Conservation (phyloP, 2,113 vertebrate species). For the Pica pica region DNA sequence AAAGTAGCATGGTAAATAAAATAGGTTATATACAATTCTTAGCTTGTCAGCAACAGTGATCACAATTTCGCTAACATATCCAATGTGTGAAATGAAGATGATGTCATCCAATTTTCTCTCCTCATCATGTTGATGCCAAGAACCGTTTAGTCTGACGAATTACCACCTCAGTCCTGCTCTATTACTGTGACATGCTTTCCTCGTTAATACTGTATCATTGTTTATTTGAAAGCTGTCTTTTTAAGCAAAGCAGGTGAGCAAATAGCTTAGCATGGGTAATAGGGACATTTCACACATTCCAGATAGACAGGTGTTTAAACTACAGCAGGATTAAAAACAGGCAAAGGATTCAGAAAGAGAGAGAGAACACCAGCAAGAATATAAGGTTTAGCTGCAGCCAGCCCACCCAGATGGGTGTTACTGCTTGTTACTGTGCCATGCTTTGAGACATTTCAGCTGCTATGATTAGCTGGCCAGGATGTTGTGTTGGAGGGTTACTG, state of each 20-base stretch:
- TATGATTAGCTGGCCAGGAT: constrained; percentile 17
- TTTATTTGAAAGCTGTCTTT: constrained; percentile 67
- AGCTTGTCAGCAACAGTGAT: background rate
- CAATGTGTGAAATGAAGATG: background rate
- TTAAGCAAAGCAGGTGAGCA: constrained; percentile 73
- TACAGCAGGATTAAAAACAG: constrained; percentile 69
- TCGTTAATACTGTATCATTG: constrained; percentile 4
- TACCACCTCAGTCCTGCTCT: background rate
- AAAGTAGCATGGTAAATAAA: background rate
- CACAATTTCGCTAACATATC: background rate
- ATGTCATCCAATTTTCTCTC: background rate
- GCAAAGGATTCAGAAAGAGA: constrained; percentile 47
- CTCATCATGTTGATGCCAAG: background rate
- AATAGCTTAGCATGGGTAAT: constrained; percentile 57
- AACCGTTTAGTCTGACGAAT: background rate
- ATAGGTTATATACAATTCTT: background rate
- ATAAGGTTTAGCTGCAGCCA: constrained; percentile 8
- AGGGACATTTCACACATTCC: constrained; percentile 75
- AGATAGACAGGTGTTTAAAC: constrained; percentile 80
- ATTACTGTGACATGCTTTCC: constrained; percentile 10
- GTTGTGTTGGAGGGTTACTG: background rate
- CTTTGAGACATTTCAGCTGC: constrained; percentile 2
- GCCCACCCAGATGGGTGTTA: constrained; percentile 42
- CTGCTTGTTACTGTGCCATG: constrained; percentile 11
- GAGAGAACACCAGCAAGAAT: background rate